These are phyloP conservation scores for Cyphomyrus discorhynchus DNA, from an alignment of 2,113 vertebrate genomes.

Conservation along the genomic window DNA sequence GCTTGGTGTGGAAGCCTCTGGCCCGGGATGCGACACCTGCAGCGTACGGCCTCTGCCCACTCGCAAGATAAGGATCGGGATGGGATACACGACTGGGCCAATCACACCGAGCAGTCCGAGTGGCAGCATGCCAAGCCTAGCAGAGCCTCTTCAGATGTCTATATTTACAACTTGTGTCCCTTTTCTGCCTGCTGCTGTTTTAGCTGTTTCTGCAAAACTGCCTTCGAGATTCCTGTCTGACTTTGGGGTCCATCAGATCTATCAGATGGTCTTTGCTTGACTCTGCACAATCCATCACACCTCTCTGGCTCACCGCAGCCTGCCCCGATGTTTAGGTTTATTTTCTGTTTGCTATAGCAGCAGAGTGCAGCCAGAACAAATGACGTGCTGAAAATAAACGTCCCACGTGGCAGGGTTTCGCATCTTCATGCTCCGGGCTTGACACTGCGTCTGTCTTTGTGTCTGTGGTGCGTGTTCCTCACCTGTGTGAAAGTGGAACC, in stretches of 20 bases:
- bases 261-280: neutral
- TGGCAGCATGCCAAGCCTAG: neutral
- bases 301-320: neutral
- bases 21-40: neutral
- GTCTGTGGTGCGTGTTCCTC: neutral
- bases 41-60: slow-evolving; percentile 13
- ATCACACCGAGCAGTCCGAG: neutral
- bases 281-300: neutral
- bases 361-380: neutral
- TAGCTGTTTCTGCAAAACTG: neutral
- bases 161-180: neutral
- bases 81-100: slow-evolving; percentile 16
- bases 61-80: slow-evolving; percentile 29
- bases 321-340: neutral
- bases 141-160: neutral
- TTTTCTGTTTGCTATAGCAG: neutral
- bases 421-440: neutral
- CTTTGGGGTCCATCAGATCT: neutral
- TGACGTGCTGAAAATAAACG: neutral
- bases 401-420: neutral
- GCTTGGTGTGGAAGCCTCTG: neutral
- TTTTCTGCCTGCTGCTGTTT: neutral
- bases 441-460: neutral
- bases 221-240: neutral
- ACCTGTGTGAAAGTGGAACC: neutral